These are phyloP conservation scores for Dicyrtomina minuta DNA, from an alignment of 2,888 invertebrate genomes.

Conservation along the genomic window DNA sequence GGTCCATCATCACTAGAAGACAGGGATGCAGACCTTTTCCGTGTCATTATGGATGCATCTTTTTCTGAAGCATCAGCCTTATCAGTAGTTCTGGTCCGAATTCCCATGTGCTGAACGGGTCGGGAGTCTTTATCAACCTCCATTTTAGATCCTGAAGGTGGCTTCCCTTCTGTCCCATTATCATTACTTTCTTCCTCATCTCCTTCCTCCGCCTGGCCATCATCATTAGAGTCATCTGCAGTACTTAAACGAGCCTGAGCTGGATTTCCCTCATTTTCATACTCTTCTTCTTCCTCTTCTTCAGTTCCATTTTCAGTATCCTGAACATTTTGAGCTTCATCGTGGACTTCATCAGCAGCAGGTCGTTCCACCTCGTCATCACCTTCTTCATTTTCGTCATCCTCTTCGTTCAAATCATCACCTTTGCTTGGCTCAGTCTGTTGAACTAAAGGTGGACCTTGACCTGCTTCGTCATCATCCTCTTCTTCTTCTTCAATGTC, in stretches of 20 bases:
- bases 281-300: conserved; percentile 31
- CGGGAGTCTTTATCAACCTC: background rate
- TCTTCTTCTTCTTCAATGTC: conserved; percentile 39
- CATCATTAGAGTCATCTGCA: conserved; percentile 31
- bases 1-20: conserved; percentile 49
- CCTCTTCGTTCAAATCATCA: conserved; percentile 25
- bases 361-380: conserved; percentile 27
- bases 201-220: conserved; percentile 22
- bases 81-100: background rate
- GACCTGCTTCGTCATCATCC: conserved; percentile 32
- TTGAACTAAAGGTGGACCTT: conserved; percentile 1
- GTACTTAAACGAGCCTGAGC: conserved; percentile 13
- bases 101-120: too few relatives aligned
- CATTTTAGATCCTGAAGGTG: background rate
- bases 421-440: background rate
- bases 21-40: conserved; percentile 47
- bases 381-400: conserved; percentile 19
- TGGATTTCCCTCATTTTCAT: conserved; percentile 25
- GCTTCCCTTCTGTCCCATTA: conserved; percentile 11
- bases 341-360: conserved; percentile 25
- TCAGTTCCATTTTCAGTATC: conserved; percentile 15
- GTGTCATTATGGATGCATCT: conserved; percentile 27
- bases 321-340: conserved; percentile 11
- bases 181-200: conserved; percentile 20
- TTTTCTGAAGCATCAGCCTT: background rate